Evolutionary conservation across 2,113 vertebrate species (phyloP), one percentile per base, ranked within the genome.

Genomic region (Vidua macroura): DNA sequence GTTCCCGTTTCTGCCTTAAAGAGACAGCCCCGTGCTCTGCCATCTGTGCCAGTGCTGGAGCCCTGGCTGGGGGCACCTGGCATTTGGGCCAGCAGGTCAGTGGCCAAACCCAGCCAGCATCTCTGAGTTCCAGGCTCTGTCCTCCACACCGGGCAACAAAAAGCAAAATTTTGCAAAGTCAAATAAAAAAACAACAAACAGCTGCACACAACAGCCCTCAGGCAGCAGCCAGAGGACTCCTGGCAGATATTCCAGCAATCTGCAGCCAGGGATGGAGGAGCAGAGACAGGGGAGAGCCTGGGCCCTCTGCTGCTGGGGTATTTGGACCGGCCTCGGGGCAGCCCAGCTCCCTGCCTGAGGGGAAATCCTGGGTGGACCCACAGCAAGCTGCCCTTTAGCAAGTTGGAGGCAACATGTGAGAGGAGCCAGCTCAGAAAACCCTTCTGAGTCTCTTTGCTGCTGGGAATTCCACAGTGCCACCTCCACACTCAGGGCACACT

Each of bases 141-240:
- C 62, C 53, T 74, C 72, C 3, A 6, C 1, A 1, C 11, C 17
- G 8, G 28, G 1, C 0, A 0, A 33, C 5, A 19, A 48, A 33
- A 67, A 63, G 33, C 30, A 27, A 44, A 39, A 77, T 81, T 64
- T 64, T 56, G 8, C 55, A 5, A 60, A 90, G 27, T 59, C 28
- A 33, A 37, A 46, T n/a, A 11, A 24, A 74, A 64, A n/a, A 3
- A 0, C 14, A 11, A 17, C 78, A 20, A 70, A 39, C 9, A 7
- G 15, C 46, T 25, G 31, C 72, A 8, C 2, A n/a, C 8, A 9
- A 1, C 3, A 80, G 33, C 51, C 24, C 27, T 1, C n/a, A 12
- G 67, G 13, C 23, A n/a, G 19, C 66, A 43, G 84, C 46, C n/a
- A 3, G 18, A 16, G 41, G 56, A 35, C 22, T 35, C 0, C 62